Base-by-base conservation (phyloP, 2,888 invertebrate genomes). In the Eristalis pertinax region DNA sequence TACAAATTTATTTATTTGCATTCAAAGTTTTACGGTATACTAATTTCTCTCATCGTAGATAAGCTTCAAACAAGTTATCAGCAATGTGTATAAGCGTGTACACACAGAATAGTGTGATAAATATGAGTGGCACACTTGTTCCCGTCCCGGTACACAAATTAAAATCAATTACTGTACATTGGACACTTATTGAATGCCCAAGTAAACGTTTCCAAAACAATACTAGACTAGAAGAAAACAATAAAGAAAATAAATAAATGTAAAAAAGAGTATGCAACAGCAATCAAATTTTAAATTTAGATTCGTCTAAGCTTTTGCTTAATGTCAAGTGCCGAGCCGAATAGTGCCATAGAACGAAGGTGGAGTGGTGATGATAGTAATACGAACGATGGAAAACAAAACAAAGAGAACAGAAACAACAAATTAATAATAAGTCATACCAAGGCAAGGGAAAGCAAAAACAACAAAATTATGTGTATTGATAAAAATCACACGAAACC, bases 31-130 rank as follows among this genome's bases (percentile, higher is more conserved):
- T 41, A 63, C 38, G 58, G 43, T 32, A 75, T 67, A 78, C 74
- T 74, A 82, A 79, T 63, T 43, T 70, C 56, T 72, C 77, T 69
- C 56, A 32, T 78, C 73, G 82, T 65, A 78, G 86, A 83, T 82
- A 86, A 86, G 82, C 82, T 74, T 58, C 43, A 65, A 86, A 65
- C 74, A 63, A 83, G 75, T 74, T 70, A 83, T 67, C 63, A 82
- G 67, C 82, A 67, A 68, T 85, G 76, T 68, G 70, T 43, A 62
- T 72, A 68, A 38, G 19, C 0, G 29, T 60, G 35, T 56, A 64
- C 26, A 74, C 64, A 76, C 38, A 56, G n/a, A 5, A 15, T 1
- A 58, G 29, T 65, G 72, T 60, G 72, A 74, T 77, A 70, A 81
- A 58, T 63, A 43, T 75, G 68, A 76, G 43, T 81, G 73, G 68